A percentile compares a stretch with the other conserved stretches of the same genome.
These are phyloP conservation scores for Pantherophis vulpinus DNA, from an alignment of 2,797 vertebrate genomes.

Conservation along the genomic window DNA sequence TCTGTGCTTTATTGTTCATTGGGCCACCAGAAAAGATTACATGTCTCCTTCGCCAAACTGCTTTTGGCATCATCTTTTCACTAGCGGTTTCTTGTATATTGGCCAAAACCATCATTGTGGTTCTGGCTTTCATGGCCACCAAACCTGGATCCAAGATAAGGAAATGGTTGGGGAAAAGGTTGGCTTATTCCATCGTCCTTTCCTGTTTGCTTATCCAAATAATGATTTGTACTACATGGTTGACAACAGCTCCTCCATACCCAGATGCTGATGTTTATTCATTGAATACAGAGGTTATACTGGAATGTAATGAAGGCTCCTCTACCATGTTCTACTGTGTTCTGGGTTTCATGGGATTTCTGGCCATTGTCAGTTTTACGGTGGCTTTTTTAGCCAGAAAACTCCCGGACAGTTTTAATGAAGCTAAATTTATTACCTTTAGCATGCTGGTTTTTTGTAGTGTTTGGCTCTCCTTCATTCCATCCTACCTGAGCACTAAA, in stretches of 20 bases:
- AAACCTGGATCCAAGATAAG: background rate
- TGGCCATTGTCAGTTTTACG: background rate
- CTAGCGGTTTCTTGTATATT: background rate
- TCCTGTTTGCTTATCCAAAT: background rate
- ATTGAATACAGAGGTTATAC: background rate
- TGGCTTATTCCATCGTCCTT: background rate
- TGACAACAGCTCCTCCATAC: background rate
- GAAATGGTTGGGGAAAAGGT: background rate
- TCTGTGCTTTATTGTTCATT: background rate
- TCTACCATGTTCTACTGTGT: conserved; percentile 1
- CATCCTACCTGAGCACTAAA: background rate
- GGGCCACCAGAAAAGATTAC: background rate
- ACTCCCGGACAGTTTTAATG: background rate
- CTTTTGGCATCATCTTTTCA: background rate
- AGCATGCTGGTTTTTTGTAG: background rate
- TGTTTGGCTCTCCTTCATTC: background rate
- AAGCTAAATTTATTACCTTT: background rate
- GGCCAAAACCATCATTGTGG: background rate
- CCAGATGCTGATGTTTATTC: background rate
- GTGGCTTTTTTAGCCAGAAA: background rate
- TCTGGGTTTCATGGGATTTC: background rate
- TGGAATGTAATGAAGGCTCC: conserved; percentile 9
- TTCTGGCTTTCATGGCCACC: background rate
- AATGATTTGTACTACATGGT: background rate
- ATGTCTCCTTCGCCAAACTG: background rate